Conservation (phyloP, 2,113 vertebrate species). For the Stercorarius parasiticus region DNA sequence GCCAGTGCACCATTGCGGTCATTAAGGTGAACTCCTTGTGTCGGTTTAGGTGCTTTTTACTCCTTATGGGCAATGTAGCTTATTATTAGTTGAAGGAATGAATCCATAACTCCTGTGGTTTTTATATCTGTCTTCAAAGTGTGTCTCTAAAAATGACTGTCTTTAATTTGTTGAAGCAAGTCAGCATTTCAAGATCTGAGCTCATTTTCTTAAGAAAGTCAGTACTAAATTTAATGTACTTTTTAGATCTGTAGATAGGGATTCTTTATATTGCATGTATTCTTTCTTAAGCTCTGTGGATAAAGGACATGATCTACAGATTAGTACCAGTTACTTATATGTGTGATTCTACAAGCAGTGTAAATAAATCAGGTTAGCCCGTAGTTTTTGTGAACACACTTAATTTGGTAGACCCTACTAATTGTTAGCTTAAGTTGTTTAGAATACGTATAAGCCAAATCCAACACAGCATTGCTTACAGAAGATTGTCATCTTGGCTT, state of each 20-base stretch:
- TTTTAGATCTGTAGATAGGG: background rate
- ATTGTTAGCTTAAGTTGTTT: background rate
- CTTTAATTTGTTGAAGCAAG: background rate
- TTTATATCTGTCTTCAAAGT: background rate
- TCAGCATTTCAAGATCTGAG: background rate
- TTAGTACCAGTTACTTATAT: background rate
- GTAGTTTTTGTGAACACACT: background rate
- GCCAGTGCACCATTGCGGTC: background rate
- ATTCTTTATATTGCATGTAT: background rate
- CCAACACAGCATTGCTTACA: background rate
- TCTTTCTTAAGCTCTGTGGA: background rate
- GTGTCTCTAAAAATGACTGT: background rate
- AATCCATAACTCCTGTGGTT: accelerated
- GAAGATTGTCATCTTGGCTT: background rate
- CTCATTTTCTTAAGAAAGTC: background rate
- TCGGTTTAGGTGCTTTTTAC: background rate
- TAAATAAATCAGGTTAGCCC: background rate
- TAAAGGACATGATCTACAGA: background rate
- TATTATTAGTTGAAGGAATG: background rate
- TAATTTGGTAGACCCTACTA: background rate
- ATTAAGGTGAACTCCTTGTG: background rate
- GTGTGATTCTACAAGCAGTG: background rate
- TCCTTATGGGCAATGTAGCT: background rate
- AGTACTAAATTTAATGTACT: background rate
- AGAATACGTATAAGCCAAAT: background rate